Evolutionary conservation across 2,113 vertebrate genomes (phyloP), one percentile per base, ranked within the genome.

Genomic region (Patagioenas fasciata): DNA sequence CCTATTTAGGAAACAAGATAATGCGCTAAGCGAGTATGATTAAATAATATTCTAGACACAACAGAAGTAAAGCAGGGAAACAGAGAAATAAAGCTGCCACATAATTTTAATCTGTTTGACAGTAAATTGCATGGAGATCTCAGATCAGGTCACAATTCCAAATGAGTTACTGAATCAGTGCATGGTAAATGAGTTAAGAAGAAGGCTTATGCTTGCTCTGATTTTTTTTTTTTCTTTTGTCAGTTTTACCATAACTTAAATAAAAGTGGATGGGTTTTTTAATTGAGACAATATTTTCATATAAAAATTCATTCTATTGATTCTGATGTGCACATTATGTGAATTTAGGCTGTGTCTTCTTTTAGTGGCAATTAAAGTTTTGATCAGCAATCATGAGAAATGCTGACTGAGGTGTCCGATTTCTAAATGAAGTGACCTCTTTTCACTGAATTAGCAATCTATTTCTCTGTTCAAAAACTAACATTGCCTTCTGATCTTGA

Each of bases 251-350:
- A 6, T 54, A 60, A n/a, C 10, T 62, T 65, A 42, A 54, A 1
- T 51, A 66, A 78, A 67, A 3, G 7, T 18, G 7, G 0, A 1
- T 50, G 15, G 1, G 0, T 8, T 61, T 91, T 71, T 48, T 64
- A 74, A 53, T 7, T 38, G 19, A 32, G 4, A 42, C 9, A 48
- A 25, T 60, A n/a, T 71, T 89, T 80, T 40, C 16, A 36, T 20
- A 20, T 6, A 72, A 32, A 74, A 36, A 72, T 13, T 17, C 8
- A 3, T 31, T 65, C 13, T 20, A 26, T 58, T 18, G 19, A 42
- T 84, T 74, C 36, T 67, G 61, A 15, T 29, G n/a, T 23, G 19
- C 25, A 61, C 11, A 40, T 47, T 8, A 6, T 1, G 5, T 28
- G 23, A 24, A 24, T 51, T 74, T 67, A 60, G 66, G 19, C 9